phyloP scores from a whole-genome alignment of 1,140 invertebrate species.

The Archivesica marissinica region DNA sequence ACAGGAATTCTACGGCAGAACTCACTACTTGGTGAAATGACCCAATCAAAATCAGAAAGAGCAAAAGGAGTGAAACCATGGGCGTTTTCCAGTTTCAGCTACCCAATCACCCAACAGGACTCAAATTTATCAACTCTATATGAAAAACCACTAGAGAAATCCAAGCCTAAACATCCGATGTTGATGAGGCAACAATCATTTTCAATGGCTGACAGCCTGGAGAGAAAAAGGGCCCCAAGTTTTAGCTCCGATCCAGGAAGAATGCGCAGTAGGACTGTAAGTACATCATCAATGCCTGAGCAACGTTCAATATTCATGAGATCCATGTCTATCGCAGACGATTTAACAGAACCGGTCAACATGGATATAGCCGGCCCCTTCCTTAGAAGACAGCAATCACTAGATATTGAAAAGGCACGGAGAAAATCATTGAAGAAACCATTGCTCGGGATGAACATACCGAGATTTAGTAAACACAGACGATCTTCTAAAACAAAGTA shows the following conservation, averaged over 20 bases:
- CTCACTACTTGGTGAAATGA: slow-evolving; percentile 51
- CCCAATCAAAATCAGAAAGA: slow-evolving; percentile 31
- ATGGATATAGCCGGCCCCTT: slow-evolving; percentile 41
- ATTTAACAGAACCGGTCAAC: slow-evolving; percentile 27
- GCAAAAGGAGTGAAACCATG: slow-evolving; percentile 25
- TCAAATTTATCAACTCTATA: not conserved
- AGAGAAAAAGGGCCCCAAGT: slow-evolving; percentile 42
- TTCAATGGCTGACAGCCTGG: not conserved
- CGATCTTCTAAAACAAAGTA: slow-evolving; percentile 23
- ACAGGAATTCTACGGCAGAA: slow-evolving; percentile 42
- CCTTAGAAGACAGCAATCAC: slow-evolving; percentile 45
- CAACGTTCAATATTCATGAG: not conserved
- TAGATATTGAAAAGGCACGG: slow-evolving; percentile 40
- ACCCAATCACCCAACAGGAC: not conserved
- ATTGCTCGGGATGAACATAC: not conserved
- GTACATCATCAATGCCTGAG: slow-evolving; percentile 18
- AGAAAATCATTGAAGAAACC: slow-evolving; percentile 22
- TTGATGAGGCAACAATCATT: slow-evolving; percentile 14
- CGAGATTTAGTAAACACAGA: slow-evolving; percentile 29
- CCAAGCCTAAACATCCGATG: not conserved
- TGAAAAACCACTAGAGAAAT: slow-evolving; percentile 28
- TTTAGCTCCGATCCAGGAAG: slow-evolving; percentile 39
- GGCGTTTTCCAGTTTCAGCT: slow-evolving; percentile 37
- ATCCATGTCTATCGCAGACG: slow-evolving; percentile 48
- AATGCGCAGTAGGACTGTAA: slow-evolving; percentile 49